phyloP scores from a whole-genome alignment of 1,140 invertebrate genomes.

The Triops cancriformis region DNA sequence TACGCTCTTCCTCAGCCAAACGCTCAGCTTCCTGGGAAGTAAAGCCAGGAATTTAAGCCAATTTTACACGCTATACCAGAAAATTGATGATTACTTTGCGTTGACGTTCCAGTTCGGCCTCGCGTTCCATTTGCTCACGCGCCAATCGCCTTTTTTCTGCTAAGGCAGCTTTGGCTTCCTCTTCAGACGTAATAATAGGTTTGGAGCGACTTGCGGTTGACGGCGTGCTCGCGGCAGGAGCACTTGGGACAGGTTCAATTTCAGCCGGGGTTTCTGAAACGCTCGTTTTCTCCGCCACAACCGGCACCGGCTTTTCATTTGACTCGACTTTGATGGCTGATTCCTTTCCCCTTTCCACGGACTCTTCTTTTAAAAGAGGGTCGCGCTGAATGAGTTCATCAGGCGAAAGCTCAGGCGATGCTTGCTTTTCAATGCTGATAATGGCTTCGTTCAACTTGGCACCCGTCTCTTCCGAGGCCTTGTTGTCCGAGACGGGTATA shows the following conservation, averaged over 20 bases:
- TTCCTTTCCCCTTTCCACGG: slow-evolving; percentile 35
- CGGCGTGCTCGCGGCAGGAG: slow-evolving; percentile 1
- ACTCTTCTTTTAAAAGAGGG: slow-evolving; percentile 38
- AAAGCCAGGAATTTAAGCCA: slow-evolving; percentile 20
- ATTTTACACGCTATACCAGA: not conserved
- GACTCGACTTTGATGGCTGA: slow-evolving; percentile 38
- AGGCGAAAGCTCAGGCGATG: slow-evolving; percentile 38
- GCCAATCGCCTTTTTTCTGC: slow-evolving; percentile 73
- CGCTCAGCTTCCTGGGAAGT: slow-evolving; percentile 55
- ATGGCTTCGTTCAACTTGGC: slow-evolving; percentile 31
- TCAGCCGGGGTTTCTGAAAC: not conserved
- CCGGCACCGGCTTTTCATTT: slow-evolving; percentile 34
- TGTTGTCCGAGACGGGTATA: slow-evolving; percentile 33
- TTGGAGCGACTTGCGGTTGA: slow-evolving; percentile 39
- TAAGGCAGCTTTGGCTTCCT: slow-evolving; percentile 78
- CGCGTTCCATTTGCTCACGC: slow-evolving; percentile 72
- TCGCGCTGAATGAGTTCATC: slow-evolving; percentile 41
- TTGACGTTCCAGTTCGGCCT: slow-evolving; percentile 70
- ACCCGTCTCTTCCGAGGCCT: slow-evolving; percentile 42
- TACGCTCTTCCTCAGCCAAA: slow-evolving; percentile 60
- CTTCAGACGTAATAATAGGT: slow-evolving; percentile 69
- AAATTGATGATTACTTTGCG: slow-evolving; percentile 45
- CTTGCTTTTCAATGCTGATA: not conserved
- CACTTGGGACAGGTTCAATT: not conserved
- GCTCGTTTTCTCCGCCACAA: slow-evolving; percentile 2